Conservation (phyloP, 2,113 vertebrate species). For the Camelus dromedarius region DNA sequence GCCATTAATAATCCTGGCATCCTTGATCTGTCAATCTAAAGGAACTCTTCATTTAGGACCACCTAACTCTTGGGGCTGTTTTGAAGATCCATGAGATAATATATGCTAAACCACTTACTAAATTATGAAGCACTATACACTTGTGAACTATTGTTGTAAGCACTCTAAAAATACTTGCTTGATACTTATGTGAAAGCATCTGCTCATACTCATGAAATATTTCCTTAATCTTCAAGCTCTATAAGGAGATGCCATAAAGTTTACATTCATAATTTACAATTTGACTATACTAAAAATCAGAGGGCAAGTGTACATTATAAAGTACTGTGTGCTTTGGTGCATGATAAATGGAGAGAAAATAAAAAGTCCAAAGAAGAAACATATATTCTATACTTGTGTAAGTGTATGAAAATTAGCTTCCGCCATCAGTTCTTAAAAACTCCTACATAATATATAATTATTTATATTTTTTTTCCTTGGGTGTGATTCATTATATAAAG, state of each 20-base stretch:
- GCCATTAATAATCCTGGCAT: slow-evolving; percentile 16
- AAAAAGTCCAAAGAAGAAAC: slow-evolving; percentile 4
- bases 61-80: background rate
- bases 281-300: slow-evolving; percentile 41
- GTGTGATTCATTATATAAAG: slow-evolving; percentile 47
- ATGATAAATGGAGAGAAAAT: slow-evolving; percentile 35
- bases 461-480: slow-evolving; percentile 50
- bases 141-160: slow-evolving; percentile 15
- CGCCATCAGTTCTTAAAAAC: slow-evolving; percentile 46
- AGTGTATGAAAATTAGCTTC: slow-evolving; percentile 58
- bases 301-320: background rate
- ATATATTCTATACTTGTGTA: slow-evolving; percentile 16
- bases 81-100: slow-evolving; percentile 14
- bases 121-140: slow-evolving; percentile 12
- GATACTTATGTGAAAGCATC: slow-evolving; percentile 8
- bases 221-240: slow-evolving; percentile 14
- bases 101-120: background rate
- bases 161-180: background rate
- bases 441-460: slow-evolving; percentile 42
- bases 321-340: background rate
- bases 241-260: background rate
- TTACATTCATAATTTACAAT: slow-evolving; percentile 38
- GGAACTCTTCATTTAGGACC: background rate
- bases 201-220: slow-evolving; percentile 47
- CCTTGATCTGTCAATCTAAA: background rate